These are phyloP conservation scores for Stigmatopora argus DNA, from an alignment of 2,113 vertebrate genomes.

Conservation along the genomic window DNA sequence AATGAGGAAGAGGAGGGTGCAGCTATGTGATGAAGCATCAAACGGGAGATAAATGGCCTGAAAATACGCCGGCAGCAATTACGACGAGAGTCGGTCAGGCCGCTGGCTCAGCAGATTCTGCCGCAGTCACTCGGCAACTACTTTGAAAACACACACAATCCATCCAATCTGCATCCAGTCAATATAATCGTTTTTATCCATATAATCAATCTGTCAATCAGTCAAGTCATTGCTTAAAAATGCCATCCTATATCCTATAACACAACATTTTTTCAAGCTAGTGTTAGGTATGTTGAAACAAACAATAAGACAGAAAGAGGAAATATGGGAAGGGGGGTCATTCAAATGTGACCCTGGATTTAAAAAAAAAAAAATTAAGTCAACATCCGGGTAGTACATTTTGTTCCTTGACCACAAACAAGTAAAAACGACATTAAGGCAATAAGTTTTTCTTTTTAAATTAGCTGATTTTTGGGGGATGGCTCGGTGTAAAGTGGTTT, in stretches of 20 bases:
- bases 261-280: too few relatives aligned
- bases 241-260: too few relatives aligned
- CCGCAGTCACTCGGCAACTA: constrained; percentile 27
- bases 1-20: constrained; percentile 27
- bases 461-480: neutral
- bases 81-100: neutral
- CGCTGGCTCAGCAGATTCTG: constrained; percentile 35
- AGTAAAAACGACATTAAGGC: neutral
- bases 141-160: neutral
- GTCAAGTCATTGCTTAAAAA: too few relatives aligned
- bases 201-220: too few relatives aligned
- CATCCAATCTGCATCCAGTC: too few relatives aligned
- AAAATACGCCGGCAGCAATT: neutral
- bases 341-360: neutral
- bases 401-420: constrained; percentile 1
- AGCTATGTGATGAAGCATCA: constrained; percentile 4
- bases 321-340: neutral
- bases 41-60: neutral
- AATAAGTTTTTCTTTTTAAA: neutral
- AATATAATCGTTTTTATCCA: too few relatives aligned
- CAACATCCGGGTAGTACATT: neutral
- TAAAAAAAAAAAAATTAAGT: neutral
- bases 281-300: neutral
- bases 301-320: neutral
- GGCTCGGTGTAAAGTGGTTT: too few relatives aligned